Conservation (phyloP, 2,797 vertebrate genomes). For the Gephyroberyx darwinii region DNA sequence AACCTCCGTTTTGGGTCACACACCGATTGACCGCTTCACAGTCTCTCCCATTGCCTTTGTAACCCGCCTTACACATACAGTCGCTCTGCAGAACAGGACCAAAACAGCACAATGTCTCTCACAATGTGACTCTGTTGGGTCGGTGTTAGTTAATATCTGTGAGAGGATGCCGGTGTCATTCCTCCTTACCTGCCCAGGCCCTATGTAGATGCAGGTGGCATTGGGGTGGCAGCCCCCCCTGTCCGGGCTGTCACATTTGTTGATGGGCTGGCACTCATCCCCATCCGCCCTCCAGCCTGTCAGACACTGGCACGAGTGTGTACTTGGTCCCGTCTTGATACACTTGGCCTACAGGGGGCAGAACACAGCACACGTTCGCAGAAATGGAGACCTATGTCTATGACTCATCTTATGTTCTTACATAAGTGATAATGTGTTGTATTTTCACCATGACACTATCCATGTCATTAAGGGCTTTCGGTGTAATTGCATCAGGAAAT, state of each 20-base stretch:
- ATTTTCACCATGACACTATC: background rate
- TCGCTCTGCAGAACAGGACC: slow-evolving; percentile 79
- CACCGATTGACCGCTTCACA: slow-evolving; percentile 88
- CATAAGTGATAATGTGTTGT: too few relatives aligned
- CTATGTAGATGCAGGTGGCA: slow-evolving; percentile 88
- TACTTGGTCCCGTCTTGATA: slow-evolving; percentile 74
- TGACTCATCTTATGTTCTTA: too few relatives aligned
- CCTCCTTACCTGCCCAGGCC: slow-evolving; percentile 89
- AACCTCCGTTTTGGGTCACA: slow-evolving; percentile 80
- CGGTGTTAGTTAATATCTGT: background rate
- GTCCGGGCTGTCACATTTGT: slow-evolving; percentile 84
- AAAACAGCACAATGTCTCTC: background rate
- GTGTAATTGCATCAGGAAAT: background rate
- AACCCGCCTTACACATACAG: slow-evolving; percentile 89
- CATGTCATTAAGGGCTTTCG: background rate
- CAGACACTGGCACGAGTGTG: slow-evolving; percentile 85
- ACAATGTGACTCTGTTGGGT: too few relatives aligned
- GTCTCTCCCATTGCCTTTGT: slow-evolving; percentile 85
- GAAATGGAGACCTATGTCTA: background rate
- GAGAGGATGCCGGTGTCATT: background rate
- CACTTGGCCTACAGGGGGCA: slow-evolving; percentile 86
- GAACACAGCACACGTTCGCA: slow-evolving; percentile 3
- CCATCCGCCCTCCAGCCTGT: slow-evolving; percentile 88
- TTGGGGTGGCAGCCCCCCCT: slow-evolving; percentile 85
- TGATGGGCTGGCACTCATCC: slow-evolving; percentile 87